A percentile compares a stretch with the other conserved stretches of the same genome.
Evolutionary conservation across 2,797 vertebrate species (phyloP).

Genomic region (Micromesistius poutassou): DNA sequence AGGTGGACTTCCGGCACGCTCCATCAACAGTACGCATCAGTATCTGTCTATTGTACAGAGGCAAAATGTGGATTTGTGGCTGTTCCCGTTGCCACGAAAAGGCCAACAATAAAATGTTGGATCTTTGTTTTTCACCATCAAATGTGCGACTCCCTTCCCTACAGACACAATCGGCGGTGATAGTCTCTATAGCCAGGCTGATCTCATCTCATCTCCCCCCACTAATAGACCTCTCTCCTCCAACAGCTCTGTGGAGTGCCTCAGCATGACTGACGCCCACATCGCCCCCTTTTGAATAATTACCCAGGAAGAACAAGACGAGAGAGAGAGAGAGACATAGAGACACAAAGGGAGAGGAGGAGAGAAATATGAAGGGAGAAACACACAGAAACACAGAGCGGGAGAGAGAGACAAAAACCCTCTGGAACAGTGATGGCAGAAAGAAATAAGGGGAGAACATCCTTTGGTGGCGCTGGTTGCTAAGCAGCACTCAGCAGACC

Average conservation of each 20-base stretch:
- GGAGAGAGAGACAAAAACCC: conserved; percentile 17
- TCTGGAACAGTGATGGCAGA: conserved; percentile 26
- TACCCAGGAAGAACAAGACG: neutral
- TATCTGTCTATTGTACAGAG: neutral
- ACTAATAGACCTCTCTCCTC: neutral
- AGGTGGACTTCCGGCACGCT: too few relatives aligned
- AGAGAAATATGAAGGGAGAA: neutral
- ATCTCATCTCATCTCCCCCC: neutral
- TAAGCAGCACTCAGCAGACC: conserved; percentile 65
- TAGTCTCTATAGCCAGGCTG: neutral
- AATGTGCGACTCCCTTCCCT: neutral
- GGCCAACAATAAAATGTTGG: too few relatives aligned
- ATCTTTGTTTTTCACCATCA: too few relatives aligned
- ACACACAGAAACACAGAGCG: neutral
- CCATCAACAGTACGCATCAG: neutral
- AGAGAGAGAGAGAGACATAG: conserved; percentile 16
- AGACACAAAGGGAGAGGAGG: conserved; percentile 19
- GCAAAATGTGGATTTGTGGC: neutral
- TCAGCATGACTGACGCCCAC: neutral
- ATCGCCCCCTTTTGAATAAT: neutral
- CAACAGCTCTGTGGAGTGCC: neutral
- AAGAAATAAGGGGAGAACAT: conserved; percentile 19
- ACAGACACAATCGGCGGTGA: neutral
- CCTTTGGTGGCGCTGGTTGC: conserved; percentile 51
- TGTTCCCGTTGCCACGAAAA: neutral